A percentile compares a stretch with the other conserved stretches of the same genome.
phyloP scores from a whole-genome alignment of 2,888 invertebrate genomes.

The Agrotis clavis region DNA sequence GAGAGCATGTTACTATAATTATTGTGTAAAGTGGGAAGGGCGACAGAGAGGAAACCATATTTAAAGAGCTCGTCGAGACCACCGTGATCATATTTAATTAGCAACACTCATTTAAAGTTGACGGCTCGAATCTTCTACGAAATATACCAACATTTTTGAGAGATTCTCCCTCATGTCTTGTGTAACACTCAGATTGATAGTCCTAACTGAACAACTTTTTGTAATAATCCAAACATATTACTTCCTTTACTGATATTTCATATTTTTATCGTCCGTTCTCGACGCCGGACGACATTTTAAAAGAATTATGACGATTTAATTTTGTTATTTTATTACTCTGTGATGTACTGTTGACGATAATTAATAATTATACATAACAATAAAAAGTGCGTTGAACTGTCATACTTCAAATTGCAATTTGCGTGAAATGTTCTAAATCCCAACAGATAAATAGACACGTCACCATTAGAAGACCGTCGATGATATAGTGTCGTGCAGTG shows the following conservation, averaged over 20 bases:
- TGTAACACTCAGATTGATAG: constrained; percentile 62
- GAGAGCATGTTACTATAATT: constrained; percentile 18
- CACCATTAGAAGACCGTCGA: constrained; percentile 84
- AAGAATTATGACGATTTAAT: constrained; percentile 67
- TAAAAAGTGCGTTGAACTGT: constrained; percentile 79
- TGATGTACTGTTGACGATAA: constrained; percentile 65
- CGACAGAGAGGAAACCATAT: constrained; percentile 60
- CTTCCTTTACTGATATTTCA: constrained; percentile 69
- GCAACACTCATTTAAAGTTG: constrained; percentile 57
- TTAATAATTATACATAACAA: constrained; percentile 75
- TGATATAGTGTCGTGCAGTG: constrained; percentile 84
- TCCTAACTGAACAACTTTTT: constrained; percentile 59
- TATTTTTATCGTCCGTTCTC: constrained; percentile 65
- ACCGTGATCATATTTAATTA: constrained; percentile 66
- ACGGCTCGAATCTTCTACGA: constrained; percentile 50
- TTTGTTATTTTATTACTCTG: constrained; percentile 60
- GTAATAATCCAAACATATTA: constrained; percentile 67
- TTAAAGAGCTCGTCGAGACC: constrained; percentile 58
- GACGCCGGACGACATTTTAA: constrained; percentile 60
- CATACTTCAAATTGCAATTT: constrained; percentile 82
- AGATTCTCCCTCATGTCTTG: constrained; percentile 51
- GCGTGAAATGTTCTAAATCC: constrained; percentile 81
- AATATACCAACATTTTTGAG: constrained; percentile 57
- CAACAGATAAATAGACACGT: constrained; percentile 85
- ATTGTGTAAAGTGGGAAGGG: constrained; percentile 27